phyloP scores from a whole-genome alignment of 2,888 invertebrate genomes.

The Apoda limacodes region DNA sequence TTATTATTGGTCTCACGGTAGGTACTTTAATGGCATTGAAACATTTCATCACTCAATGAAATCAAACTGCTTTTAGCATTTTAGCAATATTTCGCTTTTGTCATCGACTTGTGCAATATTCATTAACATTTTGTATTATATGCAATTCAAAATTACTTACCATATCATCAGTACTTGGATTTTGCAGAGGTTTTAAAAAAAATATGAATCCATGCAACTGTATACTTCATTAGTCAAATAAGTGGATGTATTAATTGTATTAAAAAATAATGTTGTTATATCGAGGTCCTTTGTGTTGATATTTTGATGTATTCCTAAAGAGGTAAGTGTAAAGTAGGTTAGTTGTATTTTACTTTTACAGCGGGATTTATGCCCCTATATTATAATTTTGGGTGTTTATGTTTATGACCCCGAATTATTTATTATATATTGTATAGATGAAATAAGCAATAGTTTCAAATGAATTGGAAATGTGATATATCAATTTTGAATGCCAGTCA shows the following conservation, averaged over 20 bases:
- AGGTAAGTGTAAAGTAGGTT: slow-evolving; percentile 51
- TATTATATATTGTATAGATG: slow-evolving; percentile 28
- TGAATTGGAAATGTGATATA: slow-evolving; percentile 36
- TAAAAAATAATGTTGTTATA: slow-evolving; percentile 22
- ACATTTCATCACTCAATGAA: no score
- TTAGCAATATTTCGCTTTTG: no score
- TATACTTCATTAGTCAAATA: slow-evolving; percentile 1
- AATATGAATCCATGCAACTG: neutral
- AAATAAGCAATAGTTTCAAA: slow-evolving; percentile 29
- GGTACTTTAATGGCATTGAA: no score
- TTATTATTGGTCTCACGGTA: no score
- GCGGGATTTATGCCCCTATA: slow-evolving; percentile 22
- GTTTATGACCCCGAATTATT: slow-evolving; percentile 36
- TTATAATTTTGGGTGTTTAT: slow-evolving; percentile 29
- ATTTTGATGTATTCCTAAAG: slow-evolving; percentile 49
- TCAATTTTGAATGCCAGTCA: no score
- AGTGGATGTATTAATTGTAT: slow-evolving; percentile 2
- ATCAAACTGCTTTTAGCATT: no score
- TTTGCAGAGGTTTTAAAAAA: no score
- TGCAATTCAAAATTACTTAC: no score
- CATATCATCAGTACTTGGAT: no score
- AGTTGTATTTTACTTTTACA: slow-evolving; percentile 30
- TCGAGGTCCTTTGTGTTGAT: slow-evolving; percentile 36
- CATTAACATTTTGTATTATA: no score
- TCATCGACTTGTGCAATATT: no score